These are phyloP conservation scores for Scytalopus superciliaris DNA, from an alignment of 2,113 vertebrate species.

Conservation along the genomic window DNA sequence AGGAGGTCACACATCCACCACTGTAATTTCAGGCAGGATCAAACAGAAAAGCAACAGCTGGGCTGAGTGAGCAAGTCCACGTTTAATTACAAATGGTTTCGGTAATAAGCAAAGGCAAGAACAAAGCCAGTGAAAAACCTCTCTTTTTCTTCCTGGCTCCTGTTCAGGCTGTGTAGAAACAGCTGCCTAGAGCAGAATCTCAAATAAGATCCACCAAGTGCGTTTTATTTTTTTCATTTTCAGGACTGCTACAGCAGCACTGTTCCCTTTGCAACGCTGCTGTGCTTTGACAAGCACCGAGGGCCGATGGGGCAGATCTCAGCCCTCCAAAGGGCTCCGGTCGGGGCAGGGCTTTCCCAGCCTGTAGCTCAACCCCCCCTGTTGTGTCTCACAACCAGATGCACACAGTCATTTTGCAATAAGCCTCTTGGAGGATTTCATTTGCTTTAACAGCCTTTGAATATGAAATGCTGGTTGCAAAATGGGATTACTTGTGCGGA, in stretches of 20 bases:
- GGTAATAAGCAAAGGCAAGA: slow-evolving; percentile 27
- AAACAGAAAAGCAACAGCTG: slow-evolving; percentile 37
- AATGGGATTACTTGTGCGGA: not conserved
- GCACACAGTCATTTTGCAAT: not conserved
- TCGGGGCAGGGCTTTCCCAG: not conserved
- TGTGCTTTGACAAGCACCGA: fast-evolving
- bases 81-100: slow-evolving; percentile 23
- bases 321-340: fast-evolving
- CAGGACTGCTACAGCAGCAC: not conserved
- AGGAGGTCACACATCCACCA: slow-evolving; percentile 27
- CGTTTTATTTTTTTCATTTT: not conserved
- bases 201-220: not conserved
- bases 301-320: fast-evolving
- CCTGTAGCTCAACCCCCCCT: not conserved
- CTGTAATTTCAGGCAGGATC: slow-evolving; percentile 54
- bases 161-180: not conserved
- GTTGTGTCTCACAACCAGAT: not conserved
- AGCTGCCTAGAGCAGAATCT: not conserved
- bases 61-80: slow-evolving; percentile 24
- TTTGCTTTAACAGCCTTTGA: not conserved
- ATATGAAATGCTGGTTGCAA: not conserved
- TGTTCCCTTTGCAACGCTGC: not conserved
- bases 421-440: not conserved
- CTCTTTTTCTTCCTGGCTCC: not conserved
- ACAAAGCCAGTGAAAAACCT: slow-evolving; percentile 33